Evolutionary conservation across 2,888 invertebrate species (phyloP).

Genomic region (Conus canariensis): DNA sequence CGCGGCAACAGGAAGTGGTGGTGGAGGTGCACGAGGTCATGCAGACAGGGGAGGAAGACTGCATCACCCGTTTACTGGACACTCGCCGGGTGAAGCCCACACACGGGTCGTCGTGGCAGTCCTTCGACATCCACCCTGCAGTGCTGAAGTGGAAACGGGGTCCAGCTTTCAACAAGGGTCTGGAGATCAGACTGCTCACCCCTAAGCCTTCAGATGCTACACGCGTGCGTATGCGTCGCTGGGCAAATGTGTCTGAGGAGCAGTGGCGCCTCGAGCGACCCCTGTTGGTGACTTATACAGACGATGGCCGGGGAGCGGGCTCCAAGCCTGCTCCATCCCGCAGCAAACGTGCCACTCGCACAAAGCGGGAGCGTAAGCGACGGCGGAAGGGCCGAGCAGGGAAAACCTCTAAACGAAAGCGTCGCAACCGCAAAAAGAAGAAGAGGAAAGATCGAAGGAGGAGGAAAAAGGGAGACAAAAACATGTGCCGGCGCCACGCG

Average conservation of each 20-base stretch:
- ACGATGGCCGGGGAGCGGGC: conserved; percentile 81
- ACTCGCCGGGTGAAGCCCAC: conserved; percentile 84
- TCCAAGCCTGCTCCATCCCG: conserved; percentile 1
- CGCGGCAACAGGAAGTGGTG: background rate
- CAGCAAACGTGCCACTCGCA: conserved; percentile 1
- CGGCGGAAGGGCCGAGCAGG: conserved; percentile 55
- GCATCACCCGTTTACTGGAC: conserved; percentile 89
- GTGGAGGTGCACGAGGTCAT: conserved; percentile 15
- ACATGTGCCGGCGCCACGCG: conserved; percentile 88
- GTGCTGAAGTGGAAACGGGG: conserved; percentile 90
- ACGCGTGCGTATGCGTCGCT: conserved; percentile 71
- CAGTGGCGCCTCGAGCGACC: conserved; percentile 84
- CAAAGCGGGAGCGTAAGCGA: conserved; percentile 20
- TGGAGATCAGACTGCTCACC: conserved; percentile 78
- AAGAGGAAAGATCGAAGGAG: conserved; percentile 82
- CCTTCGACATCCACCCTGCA: conserved; percentile 92
- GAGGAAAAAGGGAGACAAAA: conserved; percentile 81
- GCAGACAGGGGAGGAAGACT: conserved; percentile 74
- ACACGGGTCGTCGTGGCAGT: conserved; percentile 81
- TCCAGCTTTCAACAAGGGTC: conserved; percentile 89
- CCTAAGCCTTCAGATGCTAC: conserved; percentile 43
- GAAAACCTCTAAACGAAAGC: background rate
- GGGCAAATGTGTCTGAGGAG: conserved; percentile 64
- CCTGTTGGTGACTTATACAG: conserved; percentile 90
- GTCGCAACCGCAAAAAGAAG: background rate